Base-by-base conservation (phyloP, 2,797 vertebrate species). In the Eidolon dupreanum region DNA sequence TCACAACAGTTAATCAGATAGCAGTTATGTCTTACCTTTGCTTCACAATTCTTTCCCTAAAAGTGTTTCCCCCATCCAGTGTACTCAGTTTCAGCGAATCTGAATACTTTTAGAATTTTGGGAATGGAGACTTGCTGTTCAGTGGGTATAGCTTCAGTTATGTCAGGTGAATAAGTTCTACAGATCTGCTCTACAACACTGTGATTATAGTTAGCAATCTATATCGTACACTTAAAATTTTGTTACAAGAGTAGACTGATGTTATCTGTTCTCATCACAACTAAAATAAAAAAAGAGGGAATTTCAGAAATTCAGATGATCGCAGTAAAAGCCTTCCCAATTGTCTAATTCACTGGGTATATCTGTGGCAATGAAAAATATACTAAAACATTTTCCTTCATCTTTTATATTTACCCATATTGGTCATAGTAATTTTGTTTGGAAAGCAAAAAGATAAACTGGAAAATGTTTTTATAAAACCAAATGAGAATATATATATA, bases 391-490 rank as follows among this genome's bases (percentile, higher is more conserved):
- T 79, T 95, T 65, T 53, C n/a, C 8, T 41, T 41, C 63, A 43
- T 53, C 6, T 36, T 51, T 28, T 17, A 11, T 17, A 71, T 53
- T 70, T 74, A 86, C 2, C 5, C 16, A 2, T 57, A 46, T 74
- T 6, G 46, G 15, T 41, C 33, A 94, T 1, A 82, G 15, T 36
- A 28, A 33, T 71, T 71, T 63, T 46, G 43, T 88, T 95, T 84
- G 94, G 46, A 82, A 95, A 89, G 36, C 17, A 83, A n/a, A 8
- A 91, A 81, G 51, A 57, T 63, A 68, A 90, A 41, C 31, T 87
- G 4, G 26, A 68, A 65, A 82, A 79, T n/a, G 0, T 16, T 74
- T 63, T 74, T 70, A 46, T 75, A 53, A 59, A 95, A 70, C 36
- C 33, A 87, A 70, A 75, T 55, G 88, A 59, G 1, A 77, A 43